Evolutionary conservation across 2,888 invertebrate species (phyloP), one percentile per base, ranked within the genome.

Genomic region (Sepiola atlantica): DNA sequence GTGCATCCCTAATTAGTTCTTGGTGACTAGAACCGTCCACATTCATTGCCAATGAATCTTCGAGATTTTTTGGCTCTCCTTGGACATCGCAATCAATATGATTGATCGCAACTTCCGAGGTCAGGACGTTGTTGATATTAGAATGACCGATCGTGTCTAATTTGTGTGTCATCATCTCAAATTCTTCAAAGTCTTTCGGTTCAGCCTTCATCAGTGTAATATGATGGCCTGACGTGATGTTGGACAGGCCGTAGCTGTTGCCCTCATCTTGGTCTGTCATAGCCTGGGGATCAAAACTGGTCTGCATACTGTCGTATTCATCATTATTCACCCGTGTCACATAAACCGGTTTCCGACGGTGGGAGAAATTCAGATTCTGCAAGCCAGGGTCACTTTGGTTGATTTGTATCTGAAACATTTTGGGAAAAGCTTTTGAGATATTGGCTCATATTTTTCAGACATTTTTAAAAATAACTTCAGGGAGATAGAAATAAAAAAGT

Each of bases 341-440:
- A 93, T 95, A 95, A 12, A 95, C 94, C 24, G 95, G 95, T 61
- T 95, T 95, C 21, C 95, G 95, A 21, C 94, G 94, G 32, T 94
- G 92, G 16, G 94, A n/a, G 16, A 94, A 92, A 77, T 90, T 35
- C 2, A 92, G 57, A 57, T 24, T 57, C 45, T 55, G 94, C 20
- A 94, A 45, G 0, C 61, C 35, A 91, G 94, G n/a, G 28, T 92
- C 92, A 8, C 35, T 77, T 77, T n/a, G 77, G n/a, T n/a, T 45
- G 45, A 45, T 77, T n/a, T 77, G 77, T 8, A n/a, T 12, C 77
- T 77, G 77, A 77, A 77, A 77, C 0, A 61, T 45, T 45, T 45
- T 8, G 8, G 8, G 45, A 45, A 45, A 45, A 45, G 45, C 45
- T 45, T 45, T 45, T 45, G 45, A 45, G 8, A 8, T 8, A 45